A percentile compares a stretch with the other conserved stretches of the same genome.
phyloP scores from a whole-genome alignment of 1,140 invertebrate species.

The Caenorhabditis latens region DNA sequence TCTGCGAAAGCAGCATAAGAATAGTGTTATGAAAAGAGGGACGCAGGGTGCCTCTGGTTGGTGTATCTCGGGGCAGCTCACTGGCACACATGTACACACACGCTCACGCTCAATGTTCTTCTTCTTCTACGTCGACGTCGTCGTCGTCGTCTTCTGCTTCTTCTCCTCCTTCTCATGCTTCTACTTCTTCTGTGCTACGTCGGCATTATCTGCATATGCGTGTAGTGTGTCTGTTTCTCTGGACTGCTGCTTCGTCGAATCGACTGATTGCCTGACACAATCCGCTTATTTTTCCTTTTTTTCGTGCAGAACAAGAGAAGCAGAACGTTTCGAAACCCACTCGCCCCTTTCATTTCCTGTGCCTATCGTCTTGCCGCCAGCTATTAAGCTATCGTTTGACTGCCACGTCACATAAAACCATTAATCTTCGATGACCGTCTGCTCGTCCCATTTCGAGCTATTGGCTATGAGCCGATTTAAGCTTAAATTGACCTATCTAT shows the following conservation, averaged over 20 bases:
- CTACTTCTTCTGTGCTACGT: constrained; percentile 27
- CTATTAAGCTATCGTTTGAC: constrained; percentile 8
- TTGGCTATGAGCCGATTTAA: not conserved
- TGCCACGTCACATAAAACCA: constrained; percentile 46
- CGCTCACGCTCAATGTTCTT: constrained; percentile 50
- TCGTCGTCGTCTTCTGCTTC: constrained; percentile 26
- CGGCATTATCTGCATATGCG: constrained; percentile 53
- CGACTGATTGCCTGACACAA: constrained; percentile 54
- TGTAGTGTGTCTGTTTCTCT: constrained; percentile 54
- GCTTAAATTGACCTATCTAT: not conserved
- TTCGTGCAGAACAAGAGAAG: constrained; percentile 24
- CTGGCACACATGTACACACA: constrained; percentile 13
- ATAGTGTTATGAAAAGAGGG: not conserved
- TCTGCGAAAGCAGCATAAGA: constrained; percentile 41
- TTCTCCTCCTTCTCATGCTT: not conserved
- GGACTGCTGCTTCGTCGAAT: constrained; percentile 19
- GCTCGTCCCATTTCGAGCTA: not conserved
- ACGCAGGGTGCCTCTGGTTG: constrained; percentile 43
- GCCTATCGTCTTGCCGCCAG: not conserved
- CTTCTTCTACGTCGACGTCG: constrained; percentile 4
- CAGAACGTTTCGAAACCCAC: constrained; percentile 50
- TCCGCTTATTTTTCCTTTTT: constrained; percentile 55
- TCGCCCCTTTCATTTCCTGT: constrained; percentile 45
- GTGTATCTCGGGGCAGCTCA: constrained; percentile 44
- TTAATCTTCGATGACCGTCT: constrained; percentile 1